Evolutionary conservation across 2,888 invertebrate genomes (phyloP), one percentile per base, ranked within the genome.

Genomic region (Drosophila greeni): DNA sequence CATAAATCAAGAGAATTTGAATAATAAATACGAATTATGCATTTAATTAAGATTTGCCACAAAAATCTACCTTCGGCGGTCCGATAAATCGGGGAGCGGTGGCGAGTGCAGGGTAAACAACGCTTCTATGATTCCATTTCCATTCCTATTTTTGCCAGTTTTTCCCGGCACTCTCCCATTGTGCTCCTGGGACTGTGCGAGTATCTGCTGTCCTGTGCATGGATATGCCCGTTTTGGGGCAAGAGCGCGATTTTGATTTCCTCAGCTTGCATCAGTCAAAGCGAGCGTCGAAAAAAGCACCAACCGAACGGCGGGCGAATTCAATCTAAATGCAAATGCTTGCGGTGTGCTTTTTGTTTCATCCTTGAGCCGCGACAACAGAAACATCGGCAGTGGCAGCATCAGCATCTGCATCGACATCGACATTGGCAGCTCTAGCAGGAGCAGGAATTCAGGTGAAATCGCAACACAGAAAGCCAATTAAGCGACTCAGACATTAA

Each of bases 11-110:
- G 70, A 69, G 49, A 68, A 83, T 77, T 83, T 81, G 85, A 85
- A 85, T 81, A 85, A 81, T 83, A 83, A 77, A 85, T 81, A 64
- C 74, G 84, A 85, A 83, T 85, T 83, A 81, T 81, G 84, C 78
- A 81, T 81, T 81, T 81, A 81, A 81, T 81, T 85, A 85, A 78
- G 85, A 83, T 81, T 85, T 77, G 66, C 68, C 71, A 68, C 74
- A 61, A 53, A 70, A 53, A 64, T 49, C 31, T 31, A 20, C 36
- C 18, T 29, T n/a, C 68, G n/a, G 33, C 42, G 37, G 14, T 16
- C 6, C 14, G 18, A 24, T 14, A 24, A 16, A 11, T 24, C 42
- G 42, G n/a, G 7, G 12, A 29, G 18, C 29, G 18, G 40, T 8
- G 20, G 47, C n/a, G 14, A 23, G 20, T 34, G 42, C 39, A n/a